phyloP scores from a whole-genome alignment of 2,888 invertebrate genomes.

The Fissipunctia ypsillon region DNA sequence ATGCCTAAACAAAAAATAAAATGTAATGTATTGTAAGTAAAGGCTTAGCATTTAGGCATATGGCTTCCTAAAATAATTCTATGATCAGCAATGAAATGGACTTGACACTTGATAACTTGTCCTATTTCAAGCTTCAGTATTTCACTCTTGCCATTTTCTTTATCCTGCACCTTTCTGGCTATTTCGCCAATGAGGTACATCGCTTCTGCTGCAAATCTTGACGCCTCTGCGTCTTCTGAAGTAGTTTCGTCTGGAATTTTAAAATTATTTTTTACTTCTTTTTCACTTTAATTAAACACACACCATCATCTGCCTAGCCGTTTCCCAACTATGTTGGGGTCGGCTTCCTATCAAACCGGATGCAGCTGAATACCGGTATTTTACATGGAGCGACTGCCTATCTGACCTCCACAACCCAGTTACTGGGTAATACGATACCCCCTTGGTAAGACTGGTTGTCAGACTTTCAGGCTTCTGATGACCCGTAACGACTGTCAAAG shows the following conservation, averaged over 20 bases:
- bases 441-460: too few relatives aligned
- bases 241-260: constrained; percentile 39
- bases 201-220: constrained; percentile 85
- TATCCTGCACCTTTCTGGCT: constrained; percentile 73
- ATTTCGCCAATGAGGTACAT: constrained; percentile 84
- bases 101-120: constrained; percentile 70
- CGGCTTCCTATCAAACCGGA: too few relatives aligned
- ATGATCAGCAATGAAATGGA: neutral
- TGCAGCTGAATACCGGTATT: too few relatives aligned
- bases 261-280: neutral
- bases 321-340: too few relatives aligned
- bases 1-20: constrained; percentile 7
- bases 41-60: neutral
- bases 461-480: too few relatives aligned
- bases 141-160: constrained; percentile 63
- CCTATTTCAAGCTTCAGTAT: constrained; percentile 79
- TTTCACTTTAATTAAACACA: too few relatives aligned
- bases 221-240: constrained; percentile 82
- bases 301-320: neutral
- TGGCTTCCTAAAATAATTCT: neutral
- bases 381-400: too few relatives aligned
- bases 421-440: too few relatives aligned
- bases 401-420: too few relatives aligned
- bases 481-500: too few relatives aligned
- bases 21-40: neutral